Conservation (phyloP, 1,140 invertebrate species). For the Cyclargus thomasi region DNA sequence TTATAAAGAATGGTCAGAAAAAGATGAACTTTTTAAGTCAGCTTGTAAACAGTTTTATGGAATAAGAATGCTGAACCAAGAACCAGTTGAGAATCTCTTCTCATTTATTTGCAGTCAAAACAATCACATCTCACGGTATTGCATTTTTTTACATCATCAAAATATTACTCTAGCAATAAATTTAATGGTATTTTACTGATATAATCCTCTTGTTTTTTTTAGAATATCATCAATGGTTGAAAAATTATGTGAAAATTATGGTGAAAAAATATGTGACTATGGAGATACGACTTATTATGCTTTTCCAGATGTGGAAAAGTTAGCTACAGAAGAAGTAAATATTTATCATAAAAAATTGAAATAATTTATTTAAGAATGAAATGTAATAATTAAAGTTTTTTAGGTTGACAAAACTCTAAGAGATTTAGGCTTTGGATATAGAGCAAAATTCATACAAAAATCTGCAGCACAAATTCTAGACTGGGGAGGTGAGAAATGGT, state of each 20-base stretch:
- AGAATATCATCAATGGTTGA: conserved; percentile 95
- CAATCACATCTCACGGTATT: conserved; percentile 92
- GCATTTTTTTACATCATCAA: conserved; percentile 15
- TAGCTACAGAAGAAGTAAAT: conserved; percentile 73
- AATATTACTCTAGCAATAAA: not conserved
- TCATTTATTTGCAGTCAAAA: conserved; percentile 98
- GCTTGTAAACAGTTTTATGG: conserved; percentile 83
- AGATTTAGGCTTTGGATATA: conserved; percentile 92
- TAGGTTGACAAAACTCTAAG: conserved; percentile 83
- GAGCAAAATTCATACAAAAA: conserved; percentile 89
- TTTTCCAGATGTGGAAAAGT: conserved; percentile 85
- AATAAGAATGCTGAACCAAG: conserved; percentile 93
- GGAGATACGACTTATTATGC: conserved; percentile 82
- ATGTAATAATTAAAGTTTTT: conserved; percentile 2
- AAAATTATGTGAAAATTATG: conserved; percentile 90
- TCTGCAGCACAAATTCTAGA: conserved; percentile 81
- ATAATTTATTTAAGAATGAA: too few species aligned
- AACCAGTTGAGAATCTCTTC: conserved; percentile 94
- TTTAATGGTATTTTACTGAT: not conserved
- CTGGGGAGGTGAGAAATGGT: conserved; percentile 83
- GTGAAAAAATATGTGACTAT: conserved; percentile 81
- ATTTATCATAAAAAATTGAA: too few species aligned
- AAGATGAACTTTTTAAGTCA: conserved; percentile 84
- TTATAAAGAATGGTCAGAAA: conserved; percentile 84
- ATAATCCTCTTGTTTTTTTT: conserved; percentile 11